Conservation (phyloP, 2,797 vertebrate genomes). For the Austrolebias charrua region DNA sequence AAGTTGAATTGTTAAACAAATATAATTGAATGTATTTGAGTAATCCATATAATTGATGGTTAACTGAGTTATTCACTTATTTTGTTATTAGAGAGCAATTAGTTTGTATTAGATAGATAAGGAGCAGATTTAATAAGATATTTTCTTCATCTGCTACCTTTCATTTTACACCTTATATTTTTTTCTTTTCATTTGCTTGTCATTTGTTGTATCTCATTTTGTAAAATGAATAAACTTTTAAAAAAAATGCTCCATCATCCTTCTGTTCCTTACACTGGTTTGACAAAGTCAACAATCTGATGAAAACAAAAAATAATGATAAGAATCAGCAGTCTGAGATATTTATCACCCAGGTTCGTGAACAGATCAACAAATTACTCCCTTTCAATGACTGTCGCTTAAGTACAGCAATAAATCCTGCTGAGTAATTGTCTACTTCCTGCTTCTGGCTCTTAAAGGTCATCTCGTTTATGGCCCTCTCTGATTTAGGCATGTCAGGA, state of each 20-base stretch:
- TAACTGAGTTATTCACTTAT: no score
- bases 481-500: conserved; percentile 28
- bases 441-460: conserved; percentile 9
- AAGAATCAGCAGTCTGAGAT: not conserved
- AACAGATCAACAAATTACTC: conserved; percentile 19
- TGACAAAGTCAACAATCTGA: not conserved
- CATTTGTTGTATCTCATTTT: no score
- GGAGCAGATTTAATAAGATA: no score
- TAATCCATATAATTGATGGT: no score
- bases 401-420: conserved; percentile 23
- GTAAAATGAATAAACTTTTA: no score
- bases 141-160: no score
- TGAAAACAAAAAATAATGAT: conserved; percentile 5
- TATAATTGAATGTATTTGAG: no score
- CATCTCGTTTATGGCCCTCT: conserved; percentile 12
- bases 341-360: conserved; percentile 19
- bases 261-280: not conserved
- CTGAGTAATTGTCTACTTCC: conserved; percentile 23
- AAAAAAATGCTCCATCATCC: not conserved
- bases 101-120: no score
- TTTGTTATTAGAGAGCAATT: no score
- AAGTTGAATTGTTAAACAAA: no score
- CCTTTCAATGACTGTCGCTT: conserved; percentile 14
- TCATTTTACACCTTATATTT: no score
- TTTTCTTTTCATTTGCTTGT: no score